Evolutionary conservation across 2,888 invertebrate species (phyloP).

Genomic region (Luperina nickerlii): DNA sequence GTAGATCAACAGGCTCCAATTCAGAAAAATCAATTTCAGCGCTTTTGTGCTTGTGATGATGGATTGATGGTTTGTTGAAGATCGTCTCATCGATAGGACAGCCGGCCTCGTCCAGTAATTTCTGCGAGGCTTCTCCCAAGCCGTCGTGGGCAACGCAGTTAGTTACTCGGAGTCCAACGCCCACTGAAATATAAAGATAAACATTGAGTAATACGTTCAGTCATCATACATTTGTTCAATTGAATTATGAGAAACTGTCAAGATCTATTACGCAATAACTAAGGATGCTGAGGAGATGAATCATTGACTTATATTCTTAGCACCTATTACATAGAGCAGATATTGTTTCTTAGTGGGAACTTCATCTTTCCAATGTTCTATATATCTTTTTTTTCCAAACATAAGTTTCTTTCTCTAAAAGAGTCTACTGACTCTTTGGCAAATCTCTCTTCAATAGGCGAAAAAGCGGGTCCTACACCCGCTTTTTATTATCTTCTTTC

Average conservation of each 20-base stretch:
- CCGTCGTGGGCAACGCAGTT: constrained; percentile 95
- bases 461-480: too few relatives aligned
- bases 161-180: constrained; percentile 93
- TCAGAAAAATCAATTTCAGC: constrained; percentile 84
- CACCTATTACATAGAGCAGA: not conserved
- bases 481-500: not conserved
- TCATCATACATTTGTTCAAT: constrained; percentile 36
- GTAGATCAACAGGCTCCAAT: constrained; percentile 78
- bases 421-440: too few relatives aligned
- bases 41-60: constrained; percentile 81
- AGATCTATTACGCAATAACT: constrained; percentile 19
- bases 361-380: not conserved
- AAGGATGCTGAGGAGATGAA: constrained; percentile 11
- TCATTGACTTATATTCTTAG: constrained; percentile 22
- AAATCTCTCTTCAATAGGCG: too few relatives aligned
- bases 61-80: constrained; percentile 89
- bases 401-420: not conserved
- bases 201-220: constrained; percentile 39
- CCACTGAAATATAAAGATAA: constrained; percentile 86
- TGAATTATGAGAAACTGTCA: constrained; percentile 33
- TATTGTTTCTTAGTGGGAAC: not conserved
- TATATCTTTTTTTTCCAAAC: not conserved
- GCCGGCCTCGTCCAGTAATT: constrained; percentile 93
- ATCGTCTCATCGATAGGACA: constrained; percentile 93
- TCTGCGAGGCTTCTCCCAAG: constrained; percentile 93